Evolutionary conservation across 2,888 invertebrate species (phyloP).

Genomic region (Trachelus iudaicus): DNA sequence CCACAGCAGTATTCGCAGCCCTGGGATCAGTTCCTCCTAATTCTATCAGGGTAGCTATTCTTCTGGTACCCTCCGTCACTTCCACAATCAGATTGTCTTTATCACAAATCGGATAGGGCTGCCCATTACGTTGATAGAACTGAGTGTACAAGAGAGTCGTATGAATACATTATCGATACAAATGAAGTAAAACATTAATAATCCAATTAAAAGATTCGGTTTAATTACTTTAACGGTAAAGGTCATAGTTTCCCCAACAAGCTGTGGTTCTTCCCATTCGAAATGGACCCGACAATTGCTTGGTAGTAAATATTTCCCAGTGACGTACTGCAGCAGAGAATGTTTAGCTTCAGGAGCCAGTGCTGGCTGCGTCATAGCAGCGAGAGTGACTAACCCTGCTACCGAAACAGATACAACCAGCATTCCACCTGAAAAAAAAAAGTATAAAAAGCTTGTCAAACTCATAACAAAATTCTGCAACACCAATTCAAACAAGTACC

Average conservation of each 20-base stretch:
- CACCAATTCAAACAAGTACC: constrained; percentile 67
- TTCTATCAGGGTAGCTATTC: constrained; percentile 86
- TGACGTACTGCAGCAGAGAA: constrained; percentile 89
- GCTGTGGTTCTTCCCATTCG: constrained; percentile 91
- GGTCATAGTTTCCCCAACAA: constrained; percentile 91
- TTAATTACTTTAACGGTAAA: constrained; percentile 78
- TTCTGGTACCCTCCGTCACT: constrained; percentile 86
- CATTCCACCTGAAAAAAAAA: constrained; percentile 77
- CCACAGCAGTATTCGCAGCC: constrained; percentile 86
- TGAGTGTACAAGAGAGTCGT: constrained; percentile 56
- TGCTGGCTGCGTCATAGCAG: constrained; percentile 91
- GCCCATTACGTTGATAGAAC: constrained; percentile 93
- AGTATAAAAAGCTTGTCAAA: background rate
- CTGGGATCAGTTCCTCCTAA: constrained; percentile 87
- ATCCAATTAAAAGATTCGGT: background rate
- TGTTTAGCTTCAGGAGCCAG: constrained; percentile 91
- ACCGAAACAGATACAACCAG: constrained; percentile 90
- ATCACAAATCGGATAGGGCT: constrained; percentile 94
- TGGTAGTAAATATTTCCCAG: constrained; percentile 89
- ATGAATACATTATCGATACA: background rate
- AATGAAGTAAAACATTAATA: background rate
- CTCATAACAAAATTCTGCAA: background rate
- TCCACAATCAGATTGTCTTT: constrained; percentile 90
- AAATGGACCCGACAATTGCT: constrained; percentile 88
- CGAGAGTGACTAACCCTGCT: constrained; percentile 88